Conservation (phyloP, 2,888 invertebrate genomes). For the Scrobipalpa atriplicella region DNA sequence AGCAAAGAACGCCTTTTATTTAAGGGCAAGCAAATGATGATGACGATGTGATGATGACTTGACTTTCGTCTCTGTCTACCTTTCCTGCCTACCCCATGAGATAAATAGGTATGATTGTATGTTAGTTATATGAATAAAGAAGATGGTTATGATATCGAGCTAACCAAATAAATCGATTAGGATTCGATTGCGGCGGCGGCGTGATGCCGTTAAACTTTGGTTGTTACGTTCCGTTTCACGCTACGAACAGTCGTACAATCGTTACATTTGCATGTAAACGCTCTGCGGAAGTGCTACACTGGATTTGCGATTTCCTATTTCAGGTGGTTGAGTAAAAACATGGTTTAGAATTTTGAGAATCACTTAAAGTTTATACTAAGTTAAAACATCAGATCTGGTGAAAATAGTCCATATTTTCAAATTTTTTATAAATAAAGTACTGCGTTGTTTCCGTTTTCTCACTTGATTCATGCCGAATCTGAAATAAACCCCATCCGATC, state of each 20-base stretch:
- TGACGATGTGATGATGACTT: no score
- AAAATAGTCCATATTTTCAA: no score
- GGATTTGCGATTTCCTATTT: slow-evolving; percentile 21
- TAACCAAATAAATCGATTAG: slow-evolving; percentile 58
- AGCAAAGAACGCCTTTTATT: no score
- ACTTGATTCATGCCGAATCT: no score
- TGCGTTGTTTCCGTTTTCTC: no score
- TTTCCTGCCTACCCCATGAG: no score
- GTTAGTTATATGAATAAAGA: slow-evolving; percentile 1
- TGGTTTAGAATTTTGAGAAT: background rate
- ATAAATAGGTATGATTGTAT: background rate
- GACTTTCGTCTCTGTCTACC: no score
- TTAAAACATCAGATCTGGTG: background rate
- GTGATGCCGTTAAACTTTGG: slow-evolving; percentile 20
- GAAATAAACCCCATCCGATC: no score
- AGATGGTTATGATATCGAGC: slow-evolving; percentile 32
- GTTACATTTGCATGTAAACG: slow-evolving; percentile 27
- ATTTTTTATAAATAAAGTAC: no score
- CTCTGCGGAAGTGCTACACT: background rate
- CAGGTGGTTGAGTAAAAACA: background rate
- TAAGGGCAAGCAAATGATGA: no score
- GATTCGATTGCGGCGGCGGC: slow-evolving; percentile 1
- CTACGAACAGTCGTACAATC: slow-evolving; percentile 13
- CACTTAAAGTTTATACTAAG: background rate
- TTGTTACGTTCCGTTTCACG: slow-evolving; percentile 6